Percentiles rank a stretch among this genome's conserved stretches.
phyloP scores from a whole-genome alignment of 1,140 invertebrate species.

The Papilio machaon region DNA sequence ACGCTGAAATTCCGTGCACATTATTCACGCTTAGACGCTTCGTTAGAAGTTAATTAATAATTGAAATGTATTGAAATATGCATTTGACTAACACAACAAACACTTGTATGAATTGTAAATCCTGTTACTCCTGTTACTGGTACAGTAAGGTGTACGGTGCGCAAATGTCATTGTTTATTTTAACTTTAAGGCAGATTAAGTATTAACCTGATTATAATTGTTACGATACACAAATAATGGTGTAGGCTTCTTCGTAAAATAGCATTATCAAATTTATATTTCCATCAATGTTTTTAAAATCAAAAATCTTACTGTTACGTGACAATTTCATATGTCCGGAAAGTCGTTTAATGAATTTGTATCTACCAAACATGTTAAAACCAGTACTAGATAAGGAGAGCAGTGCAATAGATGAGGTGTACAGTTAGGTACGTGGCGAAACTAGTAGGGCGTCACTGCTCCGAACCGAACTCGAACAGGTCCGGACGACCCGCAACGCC shows the following conservation, averaged over 20 bases:
- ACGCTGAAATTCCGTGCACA: background rate
- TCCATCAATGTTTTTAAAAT: background rate
- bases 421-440: slow-evolving; percentile 30
- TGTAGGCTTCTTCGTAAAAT: too few relatives aligned
- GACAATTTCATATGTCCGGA: background rate
- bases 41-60: background rate
- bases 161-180: background rate
- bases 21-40: background rate
- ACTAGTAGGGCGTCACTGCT: slow-evolving; percentile 25
- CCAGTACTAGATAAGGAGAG: slow-evolving; percentile 2
- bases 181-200: background rate
- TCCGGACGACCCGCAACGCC: background rate
- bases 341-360: background rate
- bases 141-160: background rate
- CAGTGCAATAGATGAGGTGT: background rate
- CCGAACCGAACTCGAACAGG: slow-evolving; percentile 2
- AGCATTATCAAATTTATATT: too few relatives aligned
- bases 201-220: background rate
- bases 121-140: background rate
- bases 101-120: background rate
- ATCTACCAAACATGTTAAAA: background rate
- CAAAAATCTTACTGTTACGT: background rate
- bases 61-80: background rate
- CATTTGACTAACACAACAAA: background rate
- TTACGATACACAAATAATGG: background rate